Percentiles rank a stretch among this genome's conserved stretches.
These are phyloP conservation scores for Brachystomella parvula DNA, from an alignment of 1,140 invertebrate genomes.

Conservation along the genomic window DNA sequence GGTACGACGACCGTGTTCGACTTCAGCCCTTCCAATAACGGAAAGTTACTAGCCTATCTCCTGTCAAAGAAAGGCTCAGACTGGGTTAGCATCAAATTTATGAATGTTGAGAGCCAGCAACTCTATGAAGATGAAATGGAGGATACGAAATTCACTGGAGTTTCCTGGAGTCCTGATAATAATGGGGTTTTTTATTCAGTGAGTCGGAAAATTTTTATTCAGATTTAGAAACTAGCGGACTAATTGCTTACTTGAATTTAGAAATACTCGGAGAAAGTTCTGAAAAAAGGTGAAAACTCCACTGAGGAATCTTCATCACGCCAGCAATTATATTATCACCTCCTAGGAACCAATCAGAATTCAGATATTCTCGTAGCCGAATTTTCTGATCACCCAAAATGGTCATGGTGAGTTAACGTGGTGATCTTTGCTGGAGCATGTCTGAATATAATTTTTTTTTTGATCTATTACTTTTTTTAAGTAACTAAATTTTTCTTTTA, in stretches of 20 bases:
- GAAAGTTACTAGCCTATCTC: constrained; percentile 79
- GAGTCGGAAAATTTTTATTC: not conserved
- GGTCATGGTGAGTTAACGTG: constrained; percentile 65
- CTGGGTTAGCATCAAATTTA: constrained; percentile 83
- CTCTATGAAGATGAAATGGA: constrained; percentile 80
- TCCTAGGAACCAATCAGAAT: constrained; percentile 15
- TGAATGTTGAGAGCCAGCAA: constrained; percentile 65
- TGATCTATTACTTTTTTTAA: too few relatives aligned
- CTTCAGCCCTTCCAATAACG: constrained; percentile 50
- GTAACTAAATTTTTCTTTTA: too few relatives aligned
- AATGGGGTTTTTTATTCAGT: constrained; percentile 77
- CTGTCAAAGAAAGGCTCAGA: constrained; percentile 87
- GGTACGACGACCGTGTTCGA: constrained; percentile 1
- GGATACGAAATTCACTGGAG: constrained; percentile 80
- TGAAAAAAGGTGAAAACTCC: constrained; percentile 80
- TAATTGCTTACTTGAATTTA: constrained; percentile 39
- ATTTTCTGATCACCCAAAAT: constrained; percentile 82
- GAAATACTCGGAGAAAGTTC: constrained; percentile 61
- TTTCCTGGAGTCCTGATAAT: constrained; percentile 91
- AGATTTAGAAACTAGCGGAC: not conserved
- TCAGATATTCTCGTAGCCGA: constrained; percentile 76
- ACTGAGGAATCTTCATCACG: constrained; percentile 38
- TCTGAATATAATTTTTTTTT: too few relatives aligned
- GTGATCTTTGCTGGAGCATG: too few relatives aligned
- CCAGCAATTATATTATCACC: constrained; percentile 20